Evolutionary conservation across 2,888 invertebrate species (phyloP).

Genomic region (Drosophila monieri): DNA sequence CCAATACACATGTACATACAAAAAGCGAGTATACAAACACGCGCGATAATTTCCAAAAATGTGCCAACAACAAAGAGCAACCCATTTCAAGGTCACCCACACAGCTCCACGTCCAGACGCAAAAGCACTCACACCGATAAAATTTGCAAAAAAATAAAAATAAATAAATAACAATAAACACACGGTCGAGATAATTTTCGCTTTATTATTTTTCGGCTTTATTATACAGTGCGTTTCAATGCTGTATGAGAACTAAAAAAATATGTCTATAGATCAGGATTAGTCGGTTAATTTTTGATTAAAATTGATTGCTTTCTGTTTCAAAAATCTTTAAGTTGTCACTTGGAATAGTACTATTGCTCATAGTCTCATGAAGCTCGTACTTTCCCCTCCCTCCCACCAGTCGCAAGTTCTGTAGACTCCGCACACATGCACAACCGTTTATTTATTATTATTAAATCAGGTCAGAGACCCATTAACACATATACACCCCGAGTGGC

Average conservation of each 20-base stretch:
- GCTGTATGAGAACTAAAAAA: neutral
- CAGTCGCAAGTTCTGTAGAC: neutral
- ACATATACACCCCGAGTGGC: constrained; percentile 50
- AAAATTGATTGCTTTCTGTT: neutral
- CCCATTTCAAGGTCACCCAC: constrained; percentile 77
- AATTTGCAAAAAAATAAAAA: constrained; percentile 48
- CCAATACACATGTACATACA: constrained; percentile 3
- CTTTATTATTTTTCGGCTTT: constrained; percentile 37
- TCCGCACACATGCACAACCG: constrained; percentile 20
- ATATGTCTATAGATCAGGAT: neutral
- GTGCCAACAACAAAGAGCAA: constrained; percentile 77
- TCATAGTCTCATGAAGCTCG: constrained; percentile 8
- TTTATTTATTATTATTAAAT: constrained; percentile 80
- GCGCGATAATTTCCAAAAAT: constrained; percentile 79
- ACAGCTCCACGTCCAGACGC: constrained; percentile 42
- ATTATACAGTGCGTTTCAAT: constrained; percentile 22
- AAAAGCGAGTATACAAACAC: constrained; percentile 37
- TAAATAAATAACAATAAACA: constrained; percentile 43
- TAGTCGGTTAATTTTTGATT: too few relatives aligned
- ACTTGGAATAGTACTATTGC: constrained; percentile 3
- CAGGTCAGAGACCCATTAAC: constrained; percentile 83
- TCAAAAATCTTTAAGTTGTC: neutral
- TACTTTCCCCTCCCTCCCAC: constrained; percentile 35
- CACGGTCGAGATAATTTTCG: constrained; percentile 57
- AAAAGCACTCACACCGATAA: constrained; percentile 16